Evolutionary conservation across 2,113 vertebrate species (phyloP).

Genomic region (Macaca mulatta): DNA sequence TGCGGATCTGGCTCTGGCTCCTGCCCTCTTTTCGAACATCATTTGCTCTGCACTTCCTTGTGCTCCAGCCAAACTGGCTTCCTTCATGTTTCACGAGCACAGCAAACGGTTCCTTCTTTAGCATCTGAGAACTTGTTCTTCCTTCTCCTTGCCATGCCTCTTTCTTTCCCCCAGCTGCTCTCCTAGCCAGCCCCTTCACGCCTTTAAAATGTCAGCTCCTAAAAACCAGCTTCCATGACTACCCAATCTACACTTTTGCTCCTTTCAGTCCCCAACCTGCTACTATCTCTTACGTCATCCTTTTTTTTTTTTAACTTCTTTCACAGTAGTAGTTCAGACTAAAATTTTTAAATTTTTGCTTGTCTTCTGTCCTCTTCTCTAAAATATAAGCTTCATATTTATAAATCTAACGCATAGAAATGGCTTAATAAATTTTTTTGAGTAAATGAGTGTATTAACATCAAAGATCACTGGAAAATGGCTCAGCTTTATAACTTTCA

Average conservation of each 20-base stretch:
- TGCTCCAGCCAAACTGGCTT: background rate
- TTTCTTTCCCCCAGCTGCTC: background rate
- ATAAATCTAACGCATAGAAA: background rate
- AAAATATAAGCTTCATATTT: background rate
- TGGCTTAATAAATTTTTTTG: background rate
- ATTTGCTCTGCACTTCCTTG: background rate
- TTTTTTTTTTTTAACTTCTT: background rate
- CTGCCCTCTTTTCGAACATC: background rate
- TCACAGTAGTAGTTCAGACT: background rate
- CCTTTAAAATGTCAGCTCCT: background rate
- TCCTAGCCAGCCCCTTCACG: background rate
- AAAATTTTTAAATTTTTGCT: background rate
- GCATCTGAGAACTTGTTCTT: background rate
- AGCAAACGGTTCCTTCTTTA: no score
- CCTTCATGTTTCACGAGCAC: background rate
- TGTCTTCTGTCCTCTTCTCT: background rate
- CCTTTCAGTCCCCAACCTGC: background rate
- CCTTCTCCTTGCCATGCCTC: background rate
- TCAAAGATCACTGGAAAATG: background rate
- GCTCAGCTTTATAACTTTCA: constrained; percentile 4
- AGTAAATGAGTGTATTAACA: background rate
- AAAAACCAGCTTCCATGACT: background rate
- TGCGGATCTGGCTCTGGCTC: background rate
- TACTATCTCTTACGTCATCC: background rate
- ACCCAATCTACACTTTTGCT: background rate